Evolutionary conservation across 2,888 invertebrate genomes (phyloP).

Genomic region (Endotricha flammealis): DNA sequence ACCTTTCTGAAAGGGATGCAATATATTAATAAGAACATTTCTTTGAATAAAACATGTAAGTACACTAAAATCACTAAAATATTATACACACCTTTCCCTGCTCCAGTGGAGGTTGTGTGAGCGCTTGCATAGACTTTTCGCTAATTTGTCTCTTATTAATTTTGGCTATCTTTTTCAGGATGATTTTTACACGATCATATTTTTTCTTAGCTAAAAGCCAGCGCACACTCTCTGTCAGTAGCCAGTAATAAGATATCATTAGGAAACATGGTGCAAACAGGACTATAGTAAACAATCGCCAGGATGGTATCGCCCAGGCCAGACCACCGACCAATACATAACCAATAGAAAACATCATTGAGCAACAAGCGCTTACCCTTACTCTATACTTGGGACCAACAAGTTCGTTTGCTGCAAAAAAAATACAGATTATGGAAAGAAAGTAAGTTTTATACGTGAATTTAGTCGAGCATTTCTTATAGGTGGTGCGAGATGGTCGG

Average conservation of each 20-base stretch:
- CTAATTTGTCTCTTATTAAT: slow-evolving; percentile 78
- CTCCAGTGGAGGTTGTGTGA: slow-evolving; percentile 69
- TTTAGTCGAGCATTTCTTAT: too few species aligned
- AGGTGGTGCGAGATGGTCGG: too few species aligned
- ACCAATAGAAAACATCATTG: slow-evolving; percentile 81
- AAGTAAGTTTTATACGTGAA: too few species aligned
- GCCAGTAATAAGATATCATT: slow-evolving; percentile 79
- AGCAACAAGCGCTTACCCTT: slow-evolving; percentile 79
- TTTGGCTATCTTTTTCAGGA: slow-evolving; percentile 79
- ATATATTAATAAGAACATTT: too few species aligned
- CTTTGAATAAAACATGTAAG: too few species aligned
- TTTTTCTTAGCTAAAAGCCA: slow-evolving; percentile 84
- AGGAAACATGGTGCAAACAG: slow-evolving; percentile 81
- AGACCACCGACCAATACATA: slow-evolving; percentile 78
- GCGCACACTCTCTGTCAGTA: slow-evolving; percentile 81
- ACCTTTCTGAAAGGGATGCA: too few species aligned
- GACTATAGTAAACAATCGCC: slow-evolving; percentile 79
- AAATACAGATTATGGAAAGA: too few species aligned
- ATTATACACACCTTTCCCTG: neutral
- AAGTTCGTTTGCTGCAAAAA: slow-evolving; percentile 78
- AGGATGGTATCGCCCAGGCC: slow-evolving; percentile 80
- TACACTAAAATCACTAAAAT: too few species aligned
- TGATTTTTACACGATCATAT: slow-evolving; percentile 78
- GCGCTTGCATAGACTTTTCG: slow-evolving; percentile 62
- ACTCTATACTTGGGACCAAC: slow-evolving; percentile 82